Base-by-base conservation (phyloP, 2,113 vertebrate species). In the Lepus europaeus region DNA sequence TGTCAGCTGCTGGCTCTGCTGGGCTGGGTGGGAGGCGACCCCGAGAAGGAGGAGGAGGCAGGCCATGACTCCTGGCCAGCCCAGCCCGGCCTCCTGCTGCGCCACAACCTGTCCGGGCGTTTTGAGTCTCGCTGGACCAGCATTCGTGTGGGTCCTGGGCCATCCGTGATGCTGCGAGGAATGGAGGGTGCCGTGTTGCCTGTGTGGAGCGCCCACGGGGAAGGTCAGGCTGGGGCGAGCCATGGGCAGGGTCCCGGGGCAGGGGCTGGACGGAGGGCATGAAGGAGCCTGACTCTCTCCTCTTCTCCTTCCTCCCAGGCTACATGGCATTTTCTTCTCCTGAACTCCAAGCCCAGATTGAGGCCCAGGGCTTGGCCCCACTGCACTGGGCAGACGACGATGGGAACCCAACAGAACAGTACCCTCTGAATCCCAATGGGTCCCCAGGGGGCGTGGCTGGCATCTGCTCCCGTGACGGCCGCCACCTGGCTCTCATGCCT, bases 401-500 rank as follows among this genome's bases (percentile, higher is more conserved):
- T 0, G 99, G 99, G n/a, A 68, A 51, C 4, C 99, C 99, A 53
- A 99, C 99, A 0, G 98, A 99, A 85, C 97, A 97, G 70, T 99
- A 99, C 95, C 99, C 99, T 25, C 93, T 99, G 95, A 99, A 99
- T 95, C 99, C 99, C 1, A 99, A 99, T 0, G 99, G 99, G 29
- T 99, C 99, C 4, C 98, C 98, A 0, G 96, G 96, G 33, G 99
- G 99, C 0, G 92, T 98, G 1, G 99, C 99, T 0, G 99, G 99
- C 0, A 93, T 99, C 70, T 99, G 98, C 95, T 99, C 99, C 19
- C 88, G 33, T 0, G 99, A 99, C 0, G 99, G 99, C 4, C 98
- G 99, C 56, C 99, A 99, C 97, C 96, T 99, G 94, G 99, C 99
- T 56, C 98, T 99, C 97, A 99, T 99, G 99, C 99, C 99, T 0